Evolutionary conservation across 2,888 invertebrate species (phyloP), one percentile per base, ranked within the genome.

Genomic region (Lithophane semibrunnea): DNA sequence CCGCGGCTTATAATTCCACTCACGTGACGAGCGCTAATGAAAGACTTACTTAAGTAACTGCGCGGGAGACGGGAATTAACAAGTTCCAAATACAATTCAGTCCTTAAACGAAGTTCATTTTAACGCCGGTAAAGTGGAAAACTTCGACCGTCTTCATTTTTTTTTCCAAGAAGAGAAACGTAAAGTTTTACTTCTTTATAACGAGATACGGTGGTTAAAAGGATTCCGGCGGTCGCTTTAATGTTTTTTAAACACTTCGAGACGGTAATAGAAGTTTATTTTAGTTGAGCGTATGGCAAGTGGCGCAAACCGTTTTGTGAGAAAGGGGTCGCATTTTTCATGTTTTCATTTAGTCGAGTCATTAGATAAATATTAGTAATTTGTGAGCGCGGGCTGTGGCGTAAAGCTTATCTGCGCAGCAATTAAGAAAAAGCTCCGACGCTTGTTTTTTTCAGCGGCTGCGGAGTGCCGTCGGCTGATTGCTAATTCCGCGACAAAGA

Each of bases 41-140:
- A 96, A 95, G 95, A 94, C 96, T 95, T 93, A 93, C 94, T 96
- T 95, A 95, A 95, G 94, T 93, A 94, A 94, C 94, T 92, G 92
- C 92, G 93, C 93, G 88, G 91, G 90, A 94, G 94, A 93, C 94
- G 92, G 89, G 95, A 95, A 95, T 96, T 96, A 95, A 94, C 95
- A 96, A 96, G 92, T 96, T 96, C 90, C 87, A 94, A 96, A 96
- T 95, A 96, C 94, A 96, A 96, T 96, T 95, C 94, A 92, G 93
- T 92, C 92, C 92, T 94, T 94, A 94, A 94, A 94, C 92, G 92
- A 95, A 95, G 93, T 95, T 94, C 93, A 93, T 95, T 95, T 94
- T 93, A 94, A 94, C 93, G 94, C 90, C 92, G 93, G 93, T 88
- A 94, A 96, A 96, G 95, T 95, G 94, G 94, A 94, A 95, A 96